phyloP scores from a whole-genome alignment of 2,113 vertebrate genomes.

The Ophthalmolycus amberensis region DNA sequence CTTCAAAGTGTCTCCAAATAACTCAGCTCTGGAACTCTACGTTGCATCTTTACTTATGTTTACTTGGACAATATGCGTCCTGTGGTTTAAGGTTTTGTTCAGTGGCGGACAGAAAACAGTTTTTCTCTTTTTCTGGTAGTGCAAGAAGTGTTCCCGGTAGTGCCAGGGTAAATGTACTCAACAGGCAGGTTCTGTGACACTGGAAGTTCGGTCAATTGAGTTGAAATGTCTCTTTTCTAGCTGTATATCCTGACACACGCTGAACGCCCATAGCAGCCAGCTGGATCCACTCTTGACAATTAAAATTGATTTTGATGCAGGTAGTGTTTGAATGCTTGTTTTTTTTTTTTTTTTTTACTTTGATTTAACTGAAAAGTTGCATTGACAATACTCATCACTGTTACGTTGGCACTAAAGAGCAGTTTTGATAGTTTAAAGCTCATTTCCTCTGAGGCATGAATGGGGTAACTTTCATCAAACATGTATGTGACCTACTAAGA shows the following conservation, averaged over 20 bases:
- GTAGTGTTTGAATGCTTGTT: slow-evolving; percentile 40
- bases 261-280: not conserved
- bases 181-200: slow-evolving; percentile 54
- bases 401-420: slow-evolving; percentile 17
- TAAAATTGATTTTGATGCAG: slow-evolving; percentile 51
- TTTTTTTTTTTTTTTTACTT: slow-evolving; percentile 59
- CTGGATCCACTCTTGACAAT: slow-evolving; percentile 44
- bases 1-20: slow-evolving; percentile 72
- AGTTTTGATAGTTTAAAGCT: slow-evolving; percentile 20
- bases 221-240: slow-evolving; percentile 21
- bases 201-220: slow-evolving; percentile 44
- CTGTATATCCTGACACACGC: slow-evolving; percentile 25
- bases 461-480: slow-evolving; percentile 27
- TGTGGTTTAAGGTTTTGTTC: slow-evolving; percentile 54
- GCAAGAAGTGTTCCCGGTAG: slow-evolving; percentile 13
- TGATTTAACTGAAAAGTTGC: slow-evolving; percentile 47
- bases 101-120: slow-evolving; percentile 22
- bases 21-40: slow-evolving; percentile 57
- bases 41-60: slow-evolving; percentile 67
- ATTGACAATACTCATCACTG: slow-evolving; percentile 33
- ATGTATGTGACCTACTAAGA: slow-evolving; percentile 40
- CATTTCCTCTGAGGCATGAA: slow-evolving; percentile 33
- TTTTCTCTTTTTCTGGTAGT: slow-evolving; percentile 23
- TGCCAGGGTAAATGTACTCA: slow-evolving; percentile 41
- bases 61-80: slow-evolving; percentile 46